These are phyloP conservation scores for Drosophila longiperda DNA, from an alignment of 2,888 invertebrate species.

Conservation along the genomic window DNA sequence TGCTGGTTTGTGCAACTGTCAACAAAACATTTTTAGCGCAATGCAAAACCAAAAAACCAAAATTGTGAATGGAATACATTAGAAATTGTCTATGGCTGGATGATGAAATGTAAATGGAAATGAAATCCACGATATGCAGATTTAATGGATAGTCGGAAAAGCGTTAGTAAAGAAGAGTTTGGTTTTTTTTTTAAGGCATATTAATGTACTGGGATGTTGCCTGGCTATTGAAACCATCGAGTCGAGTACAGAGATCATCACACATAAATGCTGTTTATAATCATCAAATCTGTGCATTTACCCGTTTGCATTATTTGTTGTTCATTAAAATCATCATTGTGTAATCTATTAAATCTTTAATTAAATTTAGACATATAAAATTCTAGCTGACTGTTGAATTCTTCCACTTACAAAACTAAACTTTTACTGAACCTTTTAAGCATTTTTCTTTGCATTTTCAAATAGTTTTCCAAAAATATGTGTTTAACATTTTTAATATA, in stretches of 20 bases:
- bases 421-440: background rate
- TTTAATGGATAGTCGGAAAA: constrained; percentile 25
- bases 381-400: background rate
- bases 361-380: background rate
- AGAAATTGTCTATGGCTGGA: constrained; percentile 49
- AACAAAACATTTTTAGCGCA: constrained; percentile 69
- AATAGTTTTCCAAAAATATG: background rate
- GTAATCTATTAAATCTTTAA: background rate
- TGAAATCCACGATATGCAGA: constrained; percentile 7
- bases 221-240: background rate
- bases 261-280: background rate
- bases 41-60: constrained; percentile 40
- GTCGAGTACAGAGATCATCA: background rate
- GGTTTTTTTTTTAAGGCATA: background rate
- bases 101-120: constrained; percentile 35
- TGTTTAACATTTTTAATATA: background rate
- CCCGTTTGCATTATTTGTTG: no score
- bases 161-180: background rate
- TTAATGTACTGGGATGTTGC: background rate
- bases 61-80: constrained; percentile 67
- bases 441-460: background rate
- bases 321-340: background rate
- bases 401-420: background rate
- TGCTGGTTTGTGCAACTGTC: constrained; percentile 44
- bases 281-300: background rate